Percentiles rank a stretch among this genome's conserved stretches.
Evolutionary conservation across 2,888 invertebrate genomes (phyloP).

Genomic region (Agrochola circellaris): DNA sequence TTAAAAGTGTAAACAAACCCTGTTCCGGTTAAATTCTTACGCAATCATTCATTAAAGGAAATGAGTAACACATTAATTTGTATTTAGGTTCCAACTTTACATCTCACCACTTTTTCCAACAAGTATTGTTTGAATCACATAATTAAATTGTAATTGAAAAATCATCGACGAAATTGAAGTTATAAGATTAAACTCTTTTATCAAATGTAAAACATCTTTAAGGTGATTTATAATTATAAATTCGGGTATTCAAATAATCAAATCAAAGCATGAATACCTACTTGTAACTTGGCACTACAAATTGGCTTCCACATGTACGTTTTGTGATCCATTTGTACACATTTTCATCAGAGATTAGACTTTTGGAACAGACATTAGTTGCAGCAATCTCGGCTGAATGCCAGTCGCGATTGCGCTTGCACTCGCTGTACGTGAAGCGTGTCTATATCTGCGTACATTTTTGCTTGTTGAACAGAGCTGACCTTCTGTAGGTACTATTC

Average conservation of each 20-base stretch:
- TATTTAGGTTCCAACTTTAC: neutral
- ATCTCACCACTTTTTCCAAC: neutral
- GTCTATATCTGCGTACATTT: neutral
- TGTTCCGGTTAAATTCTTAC: no score
- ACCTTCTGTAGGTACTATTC: conserved; percentile 3
- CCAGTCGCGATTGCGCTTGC: neutral
- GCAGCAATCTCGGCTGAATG: neutral
- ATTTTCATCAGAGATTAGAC: neutral
- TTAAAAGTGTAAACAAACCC: no score
- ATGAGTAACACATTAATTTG: neutral
- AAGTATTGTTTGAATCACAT: neutral
- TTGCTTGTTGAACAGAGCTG: neutral
- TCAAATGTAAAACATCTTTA: neutral
- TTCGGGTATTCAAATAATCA: neutral
- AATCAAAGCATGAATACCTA: neutral
- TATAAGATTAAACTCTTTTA: neutral
- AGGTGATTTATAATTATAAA: neutral
- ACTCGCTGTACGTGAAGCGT: neutral
- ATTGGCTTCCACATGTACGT: neutral
- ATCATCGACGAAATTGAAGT: neutral
- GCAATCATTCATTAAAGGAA: neutral
- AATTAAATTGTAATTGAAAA: neutral
- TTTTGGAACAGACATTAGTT: neutral
- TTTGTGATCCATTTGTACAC: neutral
- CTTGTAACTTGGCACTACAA: neutral